These are phyloP conservation scores for Pomacea canaliculata DNA, from an alignment of 2,888 invertebrate species.

Conservation along the genomic window DNA sequence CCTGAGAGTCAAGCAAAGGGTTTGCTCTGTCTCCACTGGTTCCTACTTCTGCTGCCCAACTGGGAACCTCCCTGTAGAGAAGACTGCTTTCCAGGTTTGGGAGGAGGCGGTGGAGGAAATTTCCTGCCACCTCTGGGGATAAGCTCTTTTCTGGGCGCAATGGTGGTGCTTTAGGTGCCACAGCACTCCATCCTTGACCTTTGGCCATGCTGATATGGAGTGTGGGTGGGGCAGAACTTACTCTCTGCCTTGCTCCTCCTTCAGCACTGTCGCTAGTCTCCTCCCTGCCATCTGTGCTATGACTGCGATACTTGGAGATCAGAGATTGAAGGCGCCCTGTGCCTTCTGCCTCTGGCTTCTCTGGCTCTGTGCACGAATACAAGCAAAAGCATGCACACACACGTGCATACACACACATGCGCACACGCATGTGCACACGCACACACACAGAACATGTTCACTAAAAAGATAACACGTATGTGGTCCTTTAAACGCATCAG, in stretches of 20 bases:
- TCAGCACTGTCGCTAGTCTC: conserved; percentile 36
- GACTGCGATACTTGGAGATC: conserved; percentile 59
- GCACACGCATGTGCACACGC: too few species aligned
- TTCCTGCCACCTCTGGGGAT: conserved; percentile 15
- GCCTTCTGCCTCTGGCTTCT: conserved; percentile 36
- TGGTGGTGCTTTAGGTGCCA: conserved; percentile 22
- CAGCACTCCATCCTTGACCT: conserved; percentile 19
- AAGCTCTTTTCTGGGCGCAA: background rate
- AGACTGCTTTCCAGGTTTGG: conserved; percentile 20
- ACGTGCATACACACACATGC: too few species aligned
- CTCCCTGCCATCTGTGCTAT: conserved; percentile 37
- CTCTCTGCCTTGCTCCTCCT: conserved; percentile 45
- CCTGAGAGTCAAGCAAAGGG: conserved; percentile 47
- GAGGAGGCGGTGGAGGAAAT: conserved; percentile 23
- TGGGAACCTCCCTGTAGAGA: background rate
- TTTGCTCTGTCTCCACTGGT: conserved; percentile 33
- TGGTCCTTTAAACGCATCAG: too few species aligned
- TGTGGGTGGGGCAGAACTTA: conserved; percentile 11
- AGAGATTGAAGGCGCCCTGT: conserved; percentile 54
- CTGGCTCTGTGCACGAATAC: conserved; percentile 18
- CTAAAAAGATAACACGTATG: too few species aligned
- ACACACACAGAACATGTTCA: too few species aligned
- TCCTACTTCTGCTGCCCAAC: conserved; percentile 22
- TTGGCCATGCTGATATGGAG: conserved; percentile 13
- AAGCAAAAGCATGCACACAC: background rate